phyloP scores from a whole-genome alignment of 2,113 vertebrate genomes.

The Scalopus aquaticus region DNA sequence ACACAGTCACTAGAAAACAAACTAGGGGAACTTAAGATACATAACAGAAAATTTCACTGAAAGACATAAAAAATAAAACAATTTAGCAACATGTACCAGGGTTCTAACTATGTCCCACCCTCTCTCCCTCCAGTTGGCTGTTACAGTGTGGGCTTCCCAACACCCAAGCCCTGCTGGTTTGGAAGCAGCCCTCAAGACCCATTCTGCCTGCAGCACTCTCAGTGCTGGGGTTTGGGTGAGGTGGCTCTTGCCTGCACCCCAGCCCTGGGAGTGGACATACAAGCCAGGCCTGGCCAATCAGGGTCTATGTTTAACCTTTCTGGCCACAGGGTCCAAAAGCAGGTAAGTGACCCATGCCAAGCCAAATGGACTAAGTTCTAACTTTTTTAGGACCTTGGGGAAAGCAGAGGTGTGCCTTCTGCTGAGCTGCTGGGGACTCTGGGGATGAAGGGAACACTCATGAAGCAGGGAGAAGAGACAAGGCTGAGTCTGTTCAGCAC shows the following conservation, averaged over 20 bases:
- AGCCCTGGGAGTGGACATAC: background rate
- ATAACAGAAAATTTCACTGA: background rate
- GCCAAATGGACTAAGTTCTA: background rate
- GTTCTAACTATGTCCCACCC: background rate
- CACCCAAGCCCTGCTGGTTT: background rate
- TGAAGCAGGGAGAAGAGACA: background rate
- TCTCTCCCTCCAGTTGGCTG: background rate
- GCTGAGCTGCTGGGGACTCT: background rate
- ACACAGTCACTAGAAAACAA: background rate
- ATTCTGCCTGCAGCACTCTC: rapidly evolving
- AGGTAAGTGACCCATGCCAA: background rate
- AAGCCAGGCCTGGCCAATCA: background rate
- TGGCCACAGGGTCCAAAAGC: background rate
- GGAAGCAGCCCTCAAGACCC: background rate
- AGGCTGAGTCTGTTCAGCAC: background rate
- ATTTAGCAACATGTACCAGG: background rate
- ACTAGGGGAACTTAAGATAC: background rate
- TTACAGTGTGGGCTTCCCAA: background rate
- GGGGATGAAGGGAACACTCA: background rate
- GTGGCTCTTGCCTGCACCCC: background rate
- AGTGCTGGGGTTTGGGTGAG: background rate
- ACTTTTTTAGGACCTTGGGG: background rate
- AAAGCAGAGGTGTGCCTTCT: background rate
- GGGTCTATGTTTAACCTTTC: background rate
- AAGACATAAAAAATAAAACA: background rate